Evolutionary conservation across 2,797 vertebrate species (phyloP), one percentile per base, ranked within the genome.

Genomic region (Esox lucius): DNA sequence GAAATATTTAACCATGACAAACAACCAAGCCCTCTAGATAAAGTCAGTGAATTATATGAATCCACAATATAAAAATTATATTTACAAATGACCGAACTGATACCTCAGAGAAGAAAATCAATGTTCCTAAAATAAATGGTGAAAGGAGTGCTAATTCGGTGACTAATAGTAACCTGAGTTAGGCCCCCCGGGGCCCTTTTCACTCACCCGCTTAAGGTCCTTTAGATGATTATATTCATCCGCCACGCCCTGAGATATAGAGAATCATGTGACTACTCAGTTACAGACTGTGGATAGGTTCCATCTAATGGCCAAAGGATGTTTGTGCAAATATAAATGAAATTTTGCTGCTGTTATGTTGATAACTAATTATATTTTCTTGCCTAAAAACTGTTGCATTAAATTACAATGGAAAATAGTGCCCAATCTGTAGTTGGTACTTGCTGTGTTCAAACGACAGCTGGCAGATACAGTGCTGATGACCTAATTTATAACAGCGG

Each of bases 161-260:
- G 12, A 53, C 31, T 19, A 39, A n/a, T 4, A 46, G 46, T 70
- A 70, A 70, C 6, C 8, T 26, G 22, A 22, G 4, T 19, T 39
- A 9, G 33, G 26, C 1, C 12, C n/a, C 1, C n/a, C 48, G n/a
- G 2, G 46, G 6, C 13, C 15, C 35, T 22, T 62, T 70, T 49
- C 66, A 85, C 94, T 93, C 84, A 96, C 96, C 87, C 73, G 87
- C 84, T 96, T 96, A 0, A 93, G 79, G 61, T 93, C 93, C 87
- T 95, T 96, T 62, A 96, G 91, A 66, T 91, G 85, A 84, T 95
- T 95, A 82, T 95, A 96, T 70, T 97, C 95, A 68, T 95, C 95
- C 0, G 94, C 93, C 0, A 95, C 91, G 1, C 91, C 95, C 96
- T 96, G 82, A 16, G 28, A 85, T 31, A 51, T 26, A 77, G 11